Evolutionary conservation across 1,140 invertebrate species (phyloP).

Genomic region (Ceratitis capitata): DNA sequence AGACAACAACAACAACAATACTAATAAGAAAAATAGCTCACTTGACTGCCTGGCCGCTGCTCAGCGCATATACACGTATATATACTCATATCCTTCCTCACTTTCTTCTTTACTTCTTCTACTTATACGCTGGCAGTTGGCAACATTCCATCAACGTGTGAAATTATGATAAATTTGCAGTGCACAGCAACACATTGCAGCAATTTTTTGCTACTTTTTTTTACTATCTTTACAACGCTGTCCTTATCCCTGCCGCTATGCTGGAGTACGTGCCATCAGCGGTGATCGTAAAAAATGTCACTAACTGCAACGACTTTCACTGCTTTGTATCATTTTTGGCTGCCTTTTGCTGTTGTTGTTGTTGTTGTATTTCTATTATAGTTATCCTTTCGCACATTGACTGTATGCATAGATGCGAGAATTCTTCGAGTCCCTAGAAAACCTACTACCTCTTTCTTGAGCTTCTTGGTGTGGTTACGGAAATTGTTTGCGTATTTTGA

Average conservation of each 20-base stretch:
- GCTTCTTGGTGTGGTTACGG: conserved; percentile 5
- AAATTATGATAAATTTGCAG: conserved; percentile 33
- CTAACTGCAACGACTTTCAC: conserved; percentile 16
- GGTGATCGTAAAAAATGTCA: conserved; percentile 23
- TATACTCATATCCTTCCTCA: no score
- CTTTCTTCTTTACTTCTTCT: not conserved
- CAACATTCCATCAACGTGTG: conserved; percentile 24
- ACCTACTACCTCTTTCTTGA: not conserved
- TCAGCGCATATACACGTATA: no score
- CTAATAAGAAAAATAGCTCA: not conserved
- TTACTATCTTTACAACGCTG: not conserved
- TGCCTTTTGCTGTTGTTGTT: not conserved
- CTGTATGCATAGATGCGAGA: not conserved
- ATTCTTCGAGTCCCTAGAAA: not conserved
- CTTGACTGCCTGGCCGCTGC: not conserved
- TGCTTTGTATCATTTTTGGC: conserved; percentile 11
- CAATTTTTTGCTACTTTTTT: not conserved
- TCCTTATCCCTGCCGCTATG: not conserved
- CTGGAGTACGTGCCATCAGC: not conserved
- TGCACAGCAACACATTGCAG: conserved; percentile 14
- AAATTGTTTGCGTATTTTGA: conserved; percentile 35
- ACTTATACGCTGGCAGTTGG: not conserved
- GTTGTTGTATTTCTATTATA: not conserved
- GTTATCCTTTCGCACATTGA: not conserved
- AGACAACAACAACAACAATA: not conserved